These are phyloP conservation scores for Peromyscus leucopus DNA, from an alignment of 2,113 vertebrate species.

Conservation along the genomic window DNA sequence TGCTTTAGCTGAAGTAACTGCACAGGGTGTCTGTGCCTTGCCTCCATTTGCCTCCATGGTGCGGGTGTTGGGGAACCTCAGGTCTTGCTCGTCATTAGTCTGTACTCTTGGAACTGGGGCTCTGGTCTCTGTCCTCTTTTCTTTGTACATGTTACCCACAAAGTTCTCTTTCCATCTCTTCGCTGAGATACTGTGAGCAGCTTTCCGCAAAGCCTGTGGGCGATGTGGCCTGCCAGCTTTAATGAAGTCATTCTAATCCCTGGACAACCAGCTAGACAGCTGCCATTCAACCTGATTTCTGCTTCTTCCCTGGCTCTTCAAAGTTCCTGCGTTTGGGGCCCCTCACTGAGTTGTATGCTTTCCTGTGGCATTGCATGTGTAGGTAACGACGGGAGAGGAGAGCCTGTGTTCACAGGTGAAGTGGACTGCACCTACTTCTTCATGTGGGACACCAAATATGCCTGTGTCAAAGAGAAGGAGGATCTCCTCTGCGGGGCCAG, in stretches of 20 bases:
- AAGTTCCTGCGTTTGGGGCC: background rate
- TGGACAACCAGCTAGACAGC: fast-evolving
- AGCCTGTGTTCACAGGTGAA: slow-evolving; percentile 92
- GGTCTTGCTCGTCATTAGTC: background rate
- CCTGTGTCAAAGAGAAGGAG: slow-evolving; percentile 94
- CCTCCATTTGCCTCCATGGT: fast-evolving
- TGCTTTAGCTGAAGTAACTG: fast-evolving
- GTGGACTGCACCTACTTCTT: slow-evolving; percentile 98
- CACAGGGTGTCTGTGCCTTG: fast-evolving
- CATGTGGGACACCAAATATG: slow-evolving; percentile 93
- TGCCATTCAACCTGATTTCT: fast-evolving
- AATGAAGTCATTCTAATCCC: fast-evolving
- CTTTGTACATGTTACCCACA: too few species aligned
- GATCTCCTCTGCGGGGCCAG: slow-evolving; percentile 91
- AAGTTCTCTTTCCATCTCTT: fast-evolving
- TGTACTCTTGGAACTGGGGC: background rate
- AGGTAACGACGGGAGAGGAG: slow-evolving; percentile 88
- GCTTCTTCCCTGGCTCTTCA: background rate
- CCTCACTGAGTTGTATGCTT: fast-evolving
- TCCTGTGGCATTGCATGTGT: background rate
- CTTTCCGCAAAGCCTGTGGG: background rate
- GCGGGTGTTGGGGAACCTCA: background rate
- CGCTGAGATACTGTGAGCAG: fast-evolving
- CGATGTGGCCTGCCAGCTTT: fast-evolving
- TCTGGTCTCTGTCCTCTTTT: background rate